These are phyloP conservation scores for Rhopalosiphum padi DNA, from an alignment of 1,140 invertebrate species.

Conservation along the genomic window DNA sequence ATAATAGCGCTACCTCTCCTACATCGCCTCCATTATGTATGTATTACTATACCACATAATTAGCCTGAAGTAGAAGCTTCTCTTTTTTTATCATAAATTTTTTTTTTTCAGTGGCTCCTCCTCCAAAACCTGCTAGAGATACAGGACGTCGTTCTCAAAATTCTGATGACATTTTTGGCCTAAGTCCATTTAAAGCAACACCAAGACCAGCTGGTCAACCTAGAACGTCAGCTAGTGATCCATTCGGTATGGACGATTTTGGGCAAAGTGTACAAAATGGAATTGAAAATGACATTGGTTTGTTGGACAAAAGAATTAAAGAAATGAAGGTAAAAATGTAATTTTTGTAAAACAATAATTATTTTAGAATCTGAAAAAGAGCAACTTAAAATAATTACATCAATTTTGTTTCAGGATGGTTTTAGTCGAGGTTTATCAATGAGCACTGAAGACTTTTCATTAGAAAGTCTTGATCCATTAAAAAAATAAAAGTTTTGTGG, in stretches of 20 bases:
- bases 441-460: conserved; percentile 83
- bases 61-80: not conserved
- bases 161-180: conserved; percentile 59
- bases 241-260: conserved; percentile 85
- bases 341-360: not conserved
- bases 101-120: conserved; percentile 60
- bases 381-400: not conserved
- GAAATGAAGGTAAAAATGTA: conserved; percentile 77
- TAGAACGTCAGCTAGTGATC: conserved; percentile 63
- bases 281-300: conserved; percentile 74
- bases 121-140: conserved; percentile 59
- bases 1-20: not conserved
- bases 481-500: conserved; percentile 63
- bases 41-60: not conserved
- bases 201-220: conserved; percentile 27
- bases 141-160: conserved; percentile 51
- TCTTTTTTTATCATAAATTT: not conserved
- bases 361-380: not conserved
- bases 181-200: conserved; percentile 59
- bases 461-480: conserved; percentile 84
- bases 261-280: conserved; percentile 62
- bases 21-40: conserved; percentile 60
- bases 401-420: conserved; percentile 73
- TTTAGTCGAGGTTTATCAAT: conserved; percentile 81
- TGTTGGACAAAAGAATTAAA: conserved; percentile 78